Base-by-base conservation (phyloP, 2,888 invertebrate genomes). In the Acanthococcus lagerstroemiae region DNA sequence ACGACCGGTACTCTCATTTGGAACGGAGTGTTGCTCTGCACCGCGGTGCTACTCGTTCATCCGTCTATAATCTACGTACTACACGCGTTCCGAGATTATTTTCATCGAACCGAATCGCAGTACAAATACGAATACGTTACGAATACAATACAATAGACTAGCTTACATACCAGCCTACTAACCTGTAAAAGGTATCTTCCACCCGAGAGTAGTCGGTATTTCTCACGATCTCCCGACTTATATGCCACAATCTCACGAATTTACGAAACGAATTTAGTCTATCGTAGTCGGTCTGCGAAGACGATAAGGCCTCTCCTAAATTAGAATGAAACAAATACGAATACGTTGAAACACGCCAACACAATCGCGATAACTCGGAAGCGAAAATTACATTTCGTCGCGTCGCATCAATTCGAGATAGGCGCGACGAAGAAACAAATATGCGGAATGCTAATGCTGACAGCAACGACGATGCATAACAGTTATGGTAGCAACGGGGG, bases 161-260 rank as follows among this genome's bases (percentile, higher is more conserved):
- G n/a, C n/a, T n/a, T n/a, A n/a, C n/a, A n/a, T n/a, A n/a, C 5
- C 24, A 22, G 24, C 15, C n/a, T 66, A 71, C 71, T 72, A 72
- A 83, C 82, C 82, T 82, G 73, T 85, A 84, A 74, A 85, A 85
- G 26, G 72, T 72, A 67, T 73, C 73, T 7, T 71, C 69, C n/a
- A 72, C 69, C 48, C 70, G 66, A 2, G 71, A 68, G 1, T 70
- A 68, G 61, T 71, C 71, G 44, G 71, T 72, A 24, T 70, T 70
- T 69, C 80, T 78, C 3, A 80, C 78, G 9, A 77, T 75, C 71
- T 88, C 87, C 60, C 89, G 76, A 1, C 88, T 87, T 27, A 89
- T 77, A 75, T 90, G 87, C 88, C 89, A 90, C 12, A 90, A 77
- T 7, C 83, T 77, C 9, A 82, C 79, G 73, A 86, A 86, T 71